Percentiles rank a stretch among this genome's conserved stretches.
Evolutionary conservation across 2,888 invertebrate species (phyloP).

Genomic region (Listrodromus nycthemerus): DNA sequence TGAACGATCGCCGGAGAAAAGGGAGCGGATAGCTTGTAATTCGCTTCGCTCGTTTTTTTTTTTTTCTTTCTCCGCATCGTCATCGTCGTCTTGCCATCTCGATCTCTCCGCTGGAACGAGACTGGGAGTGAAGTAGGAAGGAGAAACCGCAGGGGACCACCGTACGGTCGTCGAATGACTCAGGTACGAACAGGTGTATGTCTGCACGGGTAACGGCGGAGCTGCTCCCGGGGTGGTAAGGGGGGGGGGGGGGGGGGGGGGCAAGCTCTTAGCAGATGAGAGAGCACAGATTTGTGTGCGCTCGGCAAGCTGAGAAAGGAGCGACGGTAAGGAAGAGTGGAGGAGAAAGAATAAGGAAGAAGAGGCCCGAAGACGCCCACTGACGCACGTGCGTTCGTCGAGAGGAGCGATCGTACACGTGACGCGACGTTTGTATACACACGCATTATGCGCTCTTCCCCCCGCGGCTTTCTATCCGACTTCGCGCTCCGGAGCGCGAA

Average conservation of each 20-base stretch:
- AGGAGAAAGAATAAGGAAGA: slow-evolving; percentile 37
- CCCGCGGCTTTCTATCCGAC: slow-evolving; percentile 29
- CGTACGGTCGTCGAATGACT: slow-evolving; percentile 71
- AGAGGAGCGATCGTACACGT: slow-evolving; percentile 63
- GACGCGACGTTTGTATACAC: slow-evolving; percentile 68
- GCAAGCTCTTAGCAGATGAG: slow-evolving; percentile 17
- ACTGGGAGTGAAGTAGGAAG: slow-evolving; percentile 51
- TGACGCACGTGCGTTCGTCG: slow-evolving; percentile 68
- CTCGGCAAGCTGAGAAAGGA: slow-evolving; percentile 36
- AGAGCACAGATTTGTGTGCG: slow-evolving; percentile 53
- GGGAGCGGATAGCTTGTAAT: slow-evolving; percentile 61
- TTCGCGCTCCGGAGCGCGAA: slow-evolving; percentile 27
- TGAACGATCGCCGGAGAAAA: slow-evolving; percentile 61
- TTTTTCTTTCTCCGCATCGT: slow-evolving; percentile 26
- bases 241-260: too few species aligned
- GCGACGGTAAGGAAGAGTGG: slow-evolving; percentile 38
- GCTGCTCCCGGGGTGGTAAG: too few species aligned
- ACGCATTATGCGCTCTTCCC: slow-evolving; percentile 46
- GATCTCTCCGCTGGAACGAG: slow-evolving; percentile 21
- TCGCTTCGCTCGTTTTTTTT: slow-evolving; percentile 24
- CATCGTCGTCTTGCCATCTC: slow-evolving; percentile 16
- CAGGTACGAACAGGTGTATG: slow-evolving; percentile 76
- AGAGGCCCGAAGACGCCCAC: slow-evolving; percentile 61
- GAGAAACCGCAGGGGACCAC: slow-evolving; percentile 72
- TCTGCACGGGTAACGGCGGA: slow-evolving; percentile 51